Percentiles rank a stretch among this genome's conserved stretches.
These are phyloP conservation scores for Ptiloglossa arizonensis DNA, from an alignment of 1,140 invertebrate genomes.

Conservation along the genomic window DNA sequence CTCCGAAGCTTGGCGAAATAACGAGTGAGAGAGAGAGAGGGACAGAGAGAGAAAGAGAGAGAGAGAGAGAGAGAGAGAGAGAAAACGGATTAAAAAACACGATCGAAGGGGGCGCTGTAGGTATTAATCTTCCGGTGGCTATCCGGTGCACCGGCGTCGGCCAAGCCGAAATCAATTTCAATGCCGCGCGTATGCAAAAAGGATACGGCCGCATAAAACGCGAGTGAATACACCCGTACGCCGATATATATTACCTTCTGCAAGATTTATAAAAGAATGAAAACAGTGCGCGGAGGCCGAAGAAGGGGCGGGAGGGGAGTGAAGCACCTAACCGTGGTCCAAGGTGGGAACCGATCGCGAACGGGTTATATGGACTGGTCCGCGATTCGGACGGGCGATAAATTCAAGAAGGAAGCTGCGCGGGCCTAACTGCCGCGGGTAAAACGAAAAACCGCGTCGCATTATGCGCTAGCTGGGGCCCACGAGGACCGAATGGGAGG, in stretches of 20 bases:
- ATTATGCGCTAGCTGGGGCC: conserved; percentile 41
- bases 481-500: background rate
- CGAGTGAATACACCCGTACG: conserved; percentile 42
- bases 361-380: conserved; percentile 58
- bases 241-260: conserved; percentile 52
- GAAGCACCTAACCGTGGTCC: background rate
- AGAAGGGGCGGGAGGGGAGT: no score
- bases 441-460: conserved; percentile 53
- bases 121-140: conserved; percentile 55
- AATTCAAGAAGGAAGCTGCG: conserved; percentile 51
- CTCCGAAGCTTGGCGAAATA: background rate
- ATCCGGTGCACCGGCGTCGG: conserved; percentile 15
- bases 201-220: conserved; percentile 47
- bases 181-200: conserved; percentile 50
- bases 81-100: conserved; percentile 23
- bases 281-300: conserved; percentile 33
- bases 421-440: conserved; percentile 32
- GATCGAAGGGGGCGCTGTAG: conserved; percentile 23
- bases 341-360: conserved; percentile 57
- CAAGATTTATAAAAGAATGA: conserved; percentile 66
- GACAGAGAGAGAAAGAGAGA: background rate
- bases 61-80: background rate
- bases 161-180: conserved; percentile 56
- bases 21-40: background rate
- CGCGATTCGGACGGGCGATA: conserved; percentile 60